Evolutionary conservation across 2,797 vertebrate genomes (phyloP).

Genomic region (Prunella strophiata): DNA sequence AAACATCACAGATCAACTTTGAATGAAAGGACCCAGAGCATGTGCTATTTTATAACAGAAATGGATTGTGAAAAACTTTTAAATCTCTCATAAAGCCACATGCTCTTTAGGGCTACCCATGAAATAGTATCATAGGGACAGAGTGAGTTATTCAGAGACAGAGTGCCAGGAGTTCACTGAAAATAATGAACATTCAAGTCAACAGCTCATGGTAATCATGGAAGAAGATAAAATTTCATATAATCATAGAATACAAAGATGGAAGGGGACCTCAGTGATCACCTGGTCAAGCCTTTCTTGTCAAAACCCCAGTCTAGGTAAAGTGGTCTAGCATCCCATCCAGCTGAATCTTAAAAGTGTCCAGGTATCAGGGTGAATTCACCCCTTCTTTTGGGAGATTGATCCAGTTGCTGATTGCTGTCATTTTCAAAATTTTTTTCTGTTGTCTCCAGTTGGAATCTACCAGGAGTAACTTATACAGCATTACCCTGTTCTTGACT

Average conservation of each 20-base stretch:
- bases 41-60: background rate
- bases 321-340: background rate
- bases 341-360: background rate
- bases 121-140: background rate
- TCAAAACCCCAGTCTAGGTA: background rate
- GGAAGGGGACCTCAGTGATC: background rate
- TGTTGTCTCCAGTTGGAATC: background rate
- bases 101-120: background rate
- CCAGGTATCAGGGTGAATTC: background rate
- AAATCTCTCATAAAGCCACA: background rate
- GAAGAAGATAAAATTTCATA: background rate
- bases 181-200: background rate
- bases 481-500: background rate
- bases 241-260: background rate
- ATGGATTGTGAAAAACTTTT: background rate
- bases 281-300: background rate
- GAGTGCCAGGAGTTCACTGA: background rate
- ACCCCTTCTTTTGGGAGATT: background rate
- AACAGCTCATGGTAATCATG: background rate
- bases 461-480: background rate
- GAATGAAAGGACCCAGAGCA: background rate
- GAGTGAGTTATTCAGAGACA: background rate
- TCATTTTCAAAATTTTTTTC: background rate
- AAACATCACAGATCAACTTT: background rate
- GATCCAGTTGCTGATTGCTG: accelerated